A percentile compares a stretch with the other conserved stretches of the same genome.
These are phyloP conservation scores for Psettodes erumei DNA, from an alignment of 2,113 vertebrate genomes.

Conservation along the genomic window DNA sequence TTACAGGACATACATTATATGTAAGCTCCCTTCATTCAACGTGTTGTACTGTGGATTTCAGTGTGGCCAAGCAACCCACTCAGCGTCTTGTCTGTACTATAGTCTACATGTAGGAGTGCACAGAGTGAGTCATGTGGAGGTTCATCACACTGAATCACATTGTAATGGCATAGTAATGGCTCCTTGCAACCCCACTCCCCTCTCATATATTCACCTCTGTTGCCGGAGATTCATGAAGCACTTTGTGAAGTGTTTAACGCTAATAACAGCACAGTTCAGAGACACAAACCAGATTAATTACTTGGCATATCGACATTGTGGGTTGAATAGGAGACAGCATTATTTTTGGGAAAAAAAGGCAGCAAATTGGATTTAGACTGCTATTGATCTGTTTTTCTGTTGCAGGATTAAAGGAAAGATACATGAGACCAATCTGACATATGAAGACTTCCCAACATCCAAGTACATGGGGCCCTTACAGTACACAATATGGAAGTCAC, in stretches of 20 bases:
- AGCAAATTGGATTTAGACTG: constrained; percentile 41
- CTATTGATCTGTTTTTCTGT: constrained; percentile 65
- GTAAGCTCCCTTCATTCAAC: background rate
- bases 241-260: constrained; percentile 36
- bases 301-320: background rate
- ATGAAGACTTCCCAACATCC: constrained; percentile 97
- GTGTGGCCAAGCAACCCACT: background rate
- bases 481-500: constrained; percentile 98
- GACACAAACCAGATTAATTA: constrained; percentile 36
- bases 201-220: constrained; percentile 21
- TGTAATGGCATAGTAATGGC: no score
- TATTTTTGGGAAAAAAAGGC: constrained; percentile 23
- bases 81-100: constrained; percentile 13
- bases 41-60: background rate
- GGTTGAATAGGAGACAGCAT: constrained; percentile 21
- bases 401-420: constrained; percentile 96
- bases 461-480: constrained; percentile 98
- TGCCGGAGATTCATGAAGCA: constrained; percentile 34
- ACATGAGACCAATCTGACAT: constrained; percentile 96
- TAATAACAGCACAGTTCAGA: constrained; percentile 43
- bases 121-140: constrained; percentile 45
- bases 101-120: constrained; percentile 29
- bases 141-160: constrained; percentile 41
- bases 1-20: background rate
- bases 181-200: no score